These are phyloP conservation scores for Cecropterus lyciades DNA, from an alignment of 1,140 invertebrate species.

Conservation along the genomic window DNA sequence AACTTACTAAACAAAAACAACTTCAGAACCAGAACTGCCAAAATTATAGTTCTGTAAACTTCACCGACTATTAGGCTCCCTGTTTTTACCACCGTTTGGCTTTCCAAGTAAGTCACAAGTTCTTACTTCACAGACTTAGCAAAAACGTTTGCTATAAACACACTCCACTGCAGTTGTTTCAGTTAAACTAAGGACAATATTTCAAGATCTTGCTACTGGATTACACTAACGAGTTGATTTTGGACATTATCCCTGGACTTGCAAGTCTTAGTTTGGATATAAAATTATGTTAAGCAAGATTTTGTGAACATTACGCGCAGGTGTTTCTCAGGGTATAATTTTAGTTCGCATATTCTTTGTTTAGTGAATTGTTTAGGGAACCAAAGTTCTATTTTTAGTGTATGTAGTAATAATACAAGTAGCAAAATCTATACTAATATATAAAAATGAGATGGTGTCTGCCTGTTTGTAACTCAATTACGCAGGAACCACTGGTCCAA, in stretches of 20 bases:
- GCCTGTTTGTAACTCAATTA: too few relatives aligned
- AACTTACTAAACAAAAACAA: conserved; percentile 7
- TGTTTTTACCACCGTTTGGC: conserved; percentile 33
- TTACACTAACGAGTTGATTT: conserved; percentile 33
- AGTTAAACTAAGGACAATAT: conserved; percentile 32
- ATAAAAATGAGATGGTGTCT: too few relatives aligned
- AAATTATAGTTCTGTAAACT: conserved; percentile 22
- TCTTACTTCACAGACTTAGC: conserved; percentile 31
- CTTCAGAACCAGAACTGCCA: background rate
- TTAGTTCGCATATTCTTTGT: conserved; percentile 24
- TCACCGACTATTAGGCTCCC: conserved; percentile 27
- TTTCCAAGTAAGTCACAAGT: conserved; percentile 22
- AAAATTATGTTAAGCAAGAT: conserved; percentile 8
- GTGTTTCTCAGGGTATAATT: conserved; percentile 17
- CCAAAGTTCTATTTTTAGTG: background rate
- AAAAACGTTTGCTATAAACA: conserved; percentile 34
- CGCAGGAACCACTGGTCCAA: too few relatives aligned
- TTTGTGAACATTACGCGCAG: conserved; percentile 2
- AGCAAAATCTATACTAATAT: too few relatives aligned
- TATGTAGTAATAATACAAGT: too few relatives aligned
- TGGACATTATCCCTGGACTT: conserved; percentile 15
- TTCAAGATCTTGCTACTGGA: conserved; percentile 32
- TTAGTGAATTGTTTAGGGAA: background rate
- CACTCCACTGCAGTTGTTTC: conserved; percentile 17
- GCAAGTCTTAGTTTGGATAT: conserved; percentile 4